These are phyloP conservation scores for Kryphioiulus occultus DNA, from an alignment of 2,888 invertebrate genomes.

Conservation along the genomic window DNA sequence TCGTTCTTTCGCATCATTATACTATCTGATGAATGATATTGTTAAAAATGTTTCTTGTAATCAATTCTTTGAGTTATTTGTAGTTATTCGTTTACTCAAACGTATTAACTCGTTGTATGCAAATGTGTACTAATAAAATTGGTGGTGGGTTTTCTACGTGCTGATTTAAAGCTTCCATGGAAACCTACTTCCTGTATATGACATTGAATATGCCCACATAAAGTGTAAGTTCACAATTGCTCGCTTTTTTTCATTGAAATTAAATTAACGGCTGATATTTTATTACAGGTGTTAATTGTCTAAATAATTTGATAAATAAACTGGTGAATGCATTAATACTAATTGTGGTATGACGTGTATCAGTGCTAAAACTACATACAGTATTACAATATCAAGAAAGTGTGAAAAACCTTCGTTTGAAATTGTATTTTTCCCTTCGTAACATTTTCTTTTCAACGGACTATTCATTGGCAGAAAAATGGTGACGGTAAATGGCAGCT, in stretches of 20 bases:
- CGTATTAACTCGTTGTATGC: too few relatives aligned
- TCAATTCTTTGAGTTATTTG: neutral
- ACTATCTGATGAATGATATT: neutral
- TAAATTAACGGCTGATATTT: neutral
- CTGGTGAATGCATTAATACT: neutral
- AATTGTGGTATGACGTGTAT: neutral
- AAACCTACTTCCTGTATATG: neutral
- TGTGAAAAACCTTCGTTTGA: too few relatives aligned
- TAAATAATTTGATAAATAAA: neutral
- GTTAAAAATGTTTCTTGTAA: neutral
- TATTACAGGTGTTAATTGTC: neutral
- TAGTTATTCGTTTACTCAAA: too few relatives aligned
- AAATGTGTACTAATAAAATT: neutral
- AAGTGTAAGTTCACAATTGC: neutral
- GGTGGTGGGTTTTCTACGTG: neutral
- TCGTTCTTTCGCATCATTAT: neutral
- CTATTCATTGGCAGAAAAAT: too few relatives aligned
- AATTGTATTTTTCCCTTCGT: too few relatives aligned
- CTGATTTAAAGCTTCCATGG: neutral
- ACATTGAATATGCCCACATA: neutral
- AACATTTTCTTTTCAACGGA: too few relatives aligned
- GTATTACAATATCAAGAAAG: neutral
- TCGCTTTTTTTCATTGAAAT: neutral
- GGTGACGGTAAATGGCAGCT: too few relatives aligned
- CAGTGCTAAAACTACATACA: neutral